Conservation (phyloP, 2,888 invertebrate genomes). For the Arctia plantaginis region DNA sequence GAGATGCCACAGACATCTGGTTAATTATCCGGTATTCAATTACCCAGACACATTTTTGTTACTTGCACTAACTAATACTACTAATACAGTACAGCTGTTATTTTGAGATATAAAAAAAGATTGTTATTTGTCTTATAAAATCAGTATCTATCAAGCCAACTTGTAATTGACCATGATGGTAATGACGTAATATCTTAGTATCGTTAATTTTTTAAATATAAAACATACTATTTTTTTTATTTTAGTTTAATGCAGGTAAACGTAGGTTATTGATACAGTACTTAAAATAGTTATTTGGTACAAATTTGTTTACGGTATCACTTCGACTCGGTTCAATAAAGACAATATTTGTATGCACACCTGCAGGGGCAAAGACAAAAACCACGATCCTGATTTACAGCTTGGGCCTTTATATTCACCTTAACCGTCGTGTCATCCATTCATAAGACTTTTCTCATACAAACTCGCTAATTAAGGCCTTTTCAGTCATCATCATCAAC, state of each 20-base stretch:
- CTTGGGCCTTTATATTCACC: not conserved
- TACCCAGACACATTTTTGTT: not conserved
- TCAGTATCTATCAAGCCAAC: not conserved
- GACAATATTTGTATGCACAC: not conserved
- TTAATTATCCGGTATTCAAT: slow-evolving; percentile 9
- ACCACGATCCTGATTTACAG: not conserved
- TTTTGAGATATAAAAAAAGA: not conserved
- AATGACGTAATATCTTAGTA: too few species aligned
- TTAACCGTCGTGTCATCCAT: not conserved
- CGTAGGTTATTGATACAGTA: not conserved
- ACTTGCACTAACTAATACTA: not conserved
- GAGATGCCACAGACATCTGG: slow-evolving; percentile 16
- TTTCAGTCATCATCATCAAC: too few species aligned
- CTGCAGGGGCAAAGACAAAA: not conserved
- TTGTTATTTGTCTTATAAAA: not conserved
- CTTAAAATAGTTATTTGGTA: not conserved
- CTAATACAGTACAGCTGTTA: not conserved
- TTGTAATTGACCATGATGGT: too few species aligned
- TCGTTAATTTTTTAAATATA: too few species aligned
- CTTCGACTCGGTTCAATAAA: not conserved
- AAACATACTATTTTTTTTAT: too few species aligned
- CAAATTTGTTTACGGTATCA: not conserved
- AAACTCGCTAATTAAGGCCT: not conserved
- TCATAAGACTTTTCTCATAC: not conserved
- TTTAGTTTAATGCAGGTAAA: not conserved